Conservation (phyloP, 2,113 vertebrate genomes). For the Nesoenas mayeri region DNA sequence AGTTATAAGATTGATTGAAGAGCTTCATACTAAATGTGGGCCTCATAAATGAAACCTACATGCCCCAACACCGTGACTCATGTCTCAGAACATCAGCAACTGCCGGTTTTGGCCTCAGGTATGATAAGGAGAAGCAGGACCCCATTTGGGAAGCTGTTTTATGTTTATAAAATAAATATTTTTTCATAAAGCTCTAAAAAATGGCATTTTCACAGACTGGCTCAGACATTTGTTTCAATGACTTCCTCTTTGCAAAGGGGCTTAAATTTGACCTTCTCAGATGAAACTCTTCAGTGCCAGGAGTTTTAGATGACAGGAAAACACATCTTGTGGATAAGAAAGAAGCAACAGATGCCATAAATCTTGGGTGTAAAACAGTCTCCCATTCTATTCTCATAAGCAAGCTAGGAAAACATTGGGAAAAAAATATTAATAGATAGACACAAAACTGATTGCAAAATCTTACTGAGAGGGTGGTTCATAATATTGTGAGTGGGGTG, state of each 20-base stretch:
- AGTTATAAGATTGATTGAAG: background rate
- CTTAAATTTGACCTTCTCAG: conserved; percentile 27
- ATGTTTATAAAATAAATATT: background rate
- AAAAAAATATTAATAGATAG: background rate
- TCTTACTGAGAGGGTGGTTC: background rate
- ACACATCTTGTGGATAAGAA: background rate
- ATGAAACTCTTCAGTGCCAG: background rate
- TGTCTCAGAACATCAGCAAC: background rate
- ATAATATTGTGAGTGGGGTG: background rate
- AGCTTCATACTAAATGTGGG: background rate
- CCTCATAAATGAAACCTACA: background rate
- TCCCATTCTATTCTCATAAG: background rate
- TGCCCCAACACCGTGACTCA: background rate
- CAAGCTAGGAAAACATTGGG: background rate
- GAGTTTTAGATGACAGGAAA: background rate
- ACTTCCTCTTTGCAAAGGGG: background rate
- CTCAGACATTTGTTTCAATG: background rate
- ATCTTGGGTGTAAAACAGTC: background rate
- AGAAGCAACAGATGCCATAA: background rate
- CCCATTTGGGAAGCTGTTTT: background rate
- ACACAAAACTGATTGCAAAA: background rate
- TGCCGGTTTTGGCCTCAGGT: background rate
- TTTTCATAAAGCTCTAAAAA: background rate
- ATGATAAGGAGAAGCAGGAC: background rate
- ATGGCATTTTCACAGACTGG: background rate